Evolutionary conservation across 37 sponge, comb jelly and placozoan genomes (phyloP), one percentile per base, ranked within the genome.

Genomic region (Aphrocallistes beatrix): DNA sequence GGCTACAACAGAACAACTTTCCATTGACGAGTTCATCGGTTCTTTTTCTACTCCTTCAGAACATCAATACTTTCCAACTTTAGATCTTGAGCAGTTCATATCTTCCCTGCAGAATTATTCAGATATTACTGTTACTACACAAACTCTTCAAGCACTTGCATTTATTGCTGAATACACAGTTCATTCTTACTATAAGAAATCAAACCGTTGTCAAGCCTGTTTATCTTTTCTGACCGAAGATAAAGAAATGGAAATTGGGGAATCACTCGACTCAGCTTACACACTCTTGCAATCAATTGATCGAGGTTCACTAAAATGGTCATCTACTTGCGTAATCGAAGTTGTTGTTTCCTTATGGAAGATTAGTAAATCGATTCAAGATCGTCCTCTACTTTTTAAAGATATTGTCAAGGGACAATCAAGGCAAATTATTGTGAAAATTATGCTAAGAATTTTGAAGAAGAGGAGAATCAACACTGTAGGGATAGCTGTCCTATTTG

Each of bases 61-160:
- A 60, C 75, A 60, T 60, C 75, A 42, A 60, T 60, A 60, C n/a
- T 60, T 60, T 60, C 75, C 75, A 60, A 60, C 75, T 60, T 60
- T 60, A 19, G 75, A 60, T 60, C 75, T 60, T 60, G 75, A 60
- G 75, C 75, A 60, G 8, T 60, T 60, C 75, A 60, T 60, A 60
- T 60, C 75, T 60, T 60, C 75, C 75, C 75, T 60, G 13, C 75
- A 60, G 25, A 60, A 60, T 60, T 60, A 60, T 60, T 60, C 3
- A 60, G 75, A 60, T 60, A 60, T 60, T 60, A 60, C 75, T 19
- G 34, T 60, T 60, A 60, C 75, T 60, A 60, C 21, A 60, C 75
- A 60, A 60, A 60, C 75, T 25, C 75, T 60, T 60, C 75, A 60
- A 60, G 21, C 75, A 60, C 34, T 60, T 60, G 45, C 75, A 60